phyloP scores from a whole-genome alignment of 2,797 vertebrate genomes.

The Caiman crocodilus region DNA sequence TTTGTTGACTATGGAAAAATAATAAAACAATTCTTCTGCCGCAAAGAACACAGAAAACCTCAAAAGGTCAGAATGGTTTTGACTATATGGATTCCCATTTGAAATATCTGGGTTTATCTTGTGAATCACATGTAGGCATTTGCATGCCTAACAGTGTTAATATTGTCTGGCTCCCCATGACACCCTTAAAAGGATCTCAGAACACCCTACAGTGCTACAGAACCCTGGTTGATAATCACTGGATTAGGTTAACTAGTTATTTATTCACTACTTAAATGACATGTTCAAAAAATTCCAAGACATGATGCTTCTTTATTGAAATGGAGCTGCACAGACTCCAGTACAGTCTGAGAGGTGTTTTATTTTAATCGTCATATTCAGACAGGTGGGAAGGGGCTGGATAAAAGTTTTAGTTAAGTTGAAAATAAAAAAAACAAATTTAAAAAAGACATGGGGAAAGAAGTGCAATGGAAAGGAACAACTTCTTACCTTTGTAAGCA shows the following conservation, averaged over 20 bases:
- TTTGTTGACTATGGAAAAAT: no score
- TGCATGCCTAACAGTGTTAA: no score
- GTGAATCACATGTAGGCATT: no score
- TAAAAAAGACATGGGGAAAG: background rate
- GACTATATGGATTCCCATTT: no score
- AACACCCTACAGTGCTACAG: no score
- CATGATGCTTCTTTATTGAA: background rate
- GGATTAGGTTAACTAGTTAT: background rate
- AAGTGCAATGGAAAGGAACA: background rate
- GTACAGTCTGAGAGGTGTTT: background rate
- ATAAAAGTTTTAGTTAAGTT: background rate
- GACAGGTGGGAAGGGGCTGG: background rate
- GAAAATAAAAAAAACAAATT: background rate
- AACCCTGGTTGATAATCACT: no score
- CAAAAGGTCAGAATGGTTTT: no score
- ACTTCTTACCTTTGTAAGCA: slow-evolving; percentile 89
- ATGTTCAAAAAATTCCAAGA: background rate
- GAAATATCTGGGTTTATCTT: no score
- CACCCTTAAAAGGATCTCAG: no score
- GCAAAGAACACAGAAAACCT: no score
- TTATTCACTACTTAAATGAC: background rate
- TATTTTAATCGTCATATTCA: background rate
- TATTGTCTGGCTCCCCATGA: no score
- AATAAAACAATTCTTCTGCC: no score
- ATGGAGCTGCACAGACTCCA: background rate